Evolutionary conservation across 2,113 vertebrate species (phyloP).

Genomic region (Cairina moschata): DNA sequence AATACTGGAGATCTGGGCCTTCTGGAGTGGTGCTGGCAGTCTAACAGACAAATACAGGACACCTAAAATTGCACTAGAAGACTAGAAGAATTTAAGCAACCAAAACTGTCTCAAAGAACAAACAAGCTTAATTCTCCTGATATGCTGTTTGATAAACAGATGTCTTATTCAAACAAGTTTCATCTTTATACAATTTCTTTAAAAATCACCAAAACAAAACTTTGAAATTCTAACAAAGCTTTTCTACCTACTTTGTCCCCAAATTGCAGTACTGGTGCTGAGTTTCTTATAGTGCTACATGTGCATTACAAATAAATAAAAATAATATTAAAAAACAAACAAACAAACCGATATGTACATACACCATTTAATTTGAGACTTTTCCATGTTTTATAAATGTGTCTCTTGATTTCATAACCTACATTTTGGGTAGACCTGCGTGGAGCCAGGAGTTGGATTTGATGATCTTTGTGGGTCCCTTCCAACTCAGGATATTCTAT

Average conservation of each 20-base stretch:
- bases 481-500: no score
- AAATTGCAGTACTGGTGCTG: neutral
- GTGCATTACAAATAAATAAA: neutral
- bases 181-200: neutral
- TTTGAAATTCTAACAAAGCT: neutral
- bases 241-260: neutral
- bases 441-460: no score
- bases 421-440: neutral
- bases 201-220: neutral
- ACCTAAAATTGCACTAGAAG: neutral
- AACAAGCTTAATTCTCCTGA: neutral
- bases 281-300: neutral
- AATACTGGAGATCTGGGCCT: neutral
- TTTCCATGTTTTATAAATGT: neutral
- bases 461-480: no score
- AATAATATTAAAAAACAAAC: no score
- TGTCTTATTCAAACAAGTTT: neutral
- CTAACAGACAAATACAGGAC: neutral
- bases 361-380: neutral
- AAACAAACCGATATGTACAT: neutral
- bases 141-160: neutral
- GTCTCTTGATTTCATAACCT: neutral
- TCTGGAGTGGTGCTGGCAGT: neutral
- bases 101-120: neutral
- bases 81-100: neutral